Percentiles rank a stretch among this genome's conserved stretches.
Evolutionary conservation across 2,888 invertebrate species (phyloP).

Genomic region (Hanleya hanleyi): DNA sequence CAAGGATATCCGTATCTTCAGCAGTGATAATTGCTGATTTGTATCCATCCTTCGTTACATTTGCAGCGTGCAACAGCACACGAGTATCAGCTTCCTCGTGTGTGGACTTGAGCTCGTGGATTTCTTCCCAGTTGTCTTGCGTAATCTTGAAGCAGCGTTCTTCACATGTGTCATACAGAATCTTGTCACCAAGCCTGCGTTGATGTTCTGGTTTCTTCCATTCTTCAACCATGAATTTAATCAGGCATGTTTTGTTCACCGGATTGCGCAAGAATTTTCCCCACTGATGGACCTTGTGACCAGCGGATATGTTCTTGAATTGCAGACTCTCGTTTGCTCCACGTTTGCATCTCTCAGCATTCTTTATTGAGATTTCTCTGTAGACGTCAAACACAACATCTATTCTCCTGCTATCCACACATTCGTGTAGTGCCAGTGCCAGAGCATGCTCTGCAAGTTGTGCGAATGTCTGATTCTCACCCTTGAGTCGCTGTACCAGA

Average conservation of each 20-base stretch:
- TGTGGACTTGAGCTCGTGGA: neutral
- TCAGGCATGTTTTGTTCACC: conserved; percentile 26
- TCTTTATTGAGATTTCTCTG: conserved; percentile 32
- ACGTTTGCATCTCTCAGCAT: conserved; percentile 24
- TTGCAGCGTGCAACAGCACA: conserved; percentile 33
- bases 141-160: neutral
- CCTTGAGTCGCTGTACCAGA: neutral
- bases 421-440: neutral
- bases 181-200: neutral
- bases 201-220: conserved; percentile 19
- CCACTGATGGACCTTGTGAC: neutral
- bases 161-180: conserved; percentile 5
- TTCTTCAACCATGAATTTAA: conserved; percentile 18
- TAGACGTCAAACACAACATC: conserved; percentile 15
- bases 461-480: neutral
- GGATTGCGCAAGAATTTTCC: neutral
- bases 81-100: conserved; percentile 41
- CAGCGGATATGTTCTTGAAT: neutral
- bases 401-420: neutral
- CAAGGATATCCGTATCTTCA: conserved; percentile 39
- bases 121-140: neutral
- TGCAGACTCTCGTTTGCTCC: conserved; percentile 1
- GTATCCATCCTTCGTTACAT: conserved; percentile 30
- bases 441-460: neutral
- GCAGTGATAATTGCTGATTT: conserved; percentile 28